A percentile compares a stretch with the other conserved stretches of the same genome.
Conservation (phyloP, 2,113 vertebrate genomes). For the Oncorhynchus kisutch region DNA sequence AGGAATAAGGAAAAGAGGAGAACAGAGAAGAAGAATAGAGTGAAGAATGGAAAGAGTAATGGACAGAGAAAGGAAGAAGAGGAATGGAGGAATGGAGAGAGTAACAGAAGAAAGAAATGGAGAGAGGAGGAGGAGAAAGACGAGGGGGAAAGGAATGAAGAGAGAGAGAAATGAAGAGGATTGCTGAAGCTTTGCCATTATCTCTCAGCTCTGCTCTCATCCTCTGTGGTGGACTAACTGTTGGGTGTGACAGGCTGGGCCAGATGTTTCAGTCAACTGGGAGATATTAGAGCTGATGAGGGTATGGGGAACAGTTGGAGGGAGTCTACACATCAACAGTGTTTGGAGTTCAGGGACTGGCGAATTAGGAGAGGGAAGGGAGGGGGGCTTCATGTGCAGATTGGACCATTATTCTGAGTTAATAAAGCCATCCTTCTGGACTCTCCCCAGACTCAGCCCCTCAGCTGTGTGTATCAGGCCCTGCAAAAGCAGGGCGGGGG, state of each 20-base stretch:
- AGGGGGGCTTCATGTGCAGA: background rate
- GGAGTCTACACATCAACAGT: slow-evolving; percentile 16
- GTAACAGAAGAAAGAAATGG: too few species aligned
- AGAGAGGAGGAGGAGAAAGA: slow-evolving; percentile 3
- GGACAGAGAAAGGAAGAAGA: background rate
- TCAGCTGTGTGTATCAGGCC: background rate
- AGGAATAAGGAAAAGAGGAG: too few species aligned
- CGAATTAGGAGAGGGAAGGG: slow-evolving; percentile 10
- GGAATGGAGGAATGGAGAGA: background rate
- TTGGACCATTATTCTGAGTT: background rate
- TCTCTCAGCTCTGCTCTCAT: background rate
- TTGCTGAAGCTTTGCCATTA: background rate
- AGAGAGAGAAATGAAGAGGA: slow-evolving; percentile 12
- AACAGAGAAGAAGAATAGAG: too few species aligned
- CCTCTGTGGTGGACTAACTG: too few species aligned
- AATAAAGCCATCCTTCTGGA: background rate
- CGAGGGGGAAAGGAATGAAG: slow-evolving; percentile 21
- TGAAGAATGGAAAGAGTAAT: background rate
- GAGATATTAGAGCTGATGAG: slow-evolving; percentile 8
- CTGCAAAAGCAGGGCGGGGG: background rate
- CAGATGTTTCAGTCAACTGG: background rate
- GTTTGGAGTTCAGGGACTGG: slow-evolving; percentile 25
- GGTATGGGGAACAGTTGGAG: slow-evolving; percentile 11
- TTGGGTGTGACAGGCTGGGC: too few species aligned
- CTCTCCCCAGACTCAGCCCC: background rate